These are phyloP conservation scores for Drosophila paranaensis DNA, from an alignment of 2,888 invertebrate species.

Conservation along the genomic window DNA sequence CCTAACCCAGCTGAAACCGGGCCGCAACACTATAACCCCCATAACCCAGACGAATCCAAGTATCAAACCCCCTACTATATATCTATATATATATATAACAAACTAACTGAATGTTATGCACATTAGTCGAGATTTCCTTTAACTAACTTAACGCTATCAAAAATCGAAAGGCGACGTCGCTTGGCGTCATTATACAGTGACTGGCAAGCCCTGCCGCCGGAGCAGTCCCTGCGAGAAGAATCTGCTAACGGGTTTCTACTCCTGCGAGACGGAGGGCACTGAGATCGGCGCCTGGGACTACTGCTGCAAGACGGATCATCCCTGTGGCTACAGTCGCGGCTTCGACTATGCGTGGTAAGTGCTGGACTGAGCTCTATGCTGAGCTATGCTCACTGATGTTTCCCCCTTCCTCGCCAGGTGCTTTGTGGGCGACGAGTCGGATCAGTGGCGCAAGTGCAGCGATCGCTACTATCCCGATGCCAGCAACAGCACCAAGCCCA, in stretches of 20 bases:
- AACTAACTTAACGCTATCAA: slow-evolving; percentile 69
- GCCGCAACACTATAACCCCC: slow-evolving; percentile 5
- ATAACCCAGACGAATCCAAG: slow-evolving; percentile 58
- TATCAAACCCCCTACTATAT: background rate
- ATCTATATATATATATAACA: background rate
- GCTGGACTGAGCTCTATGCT: background rate
- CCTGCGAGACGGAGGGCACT: slow-evolving; percentile 91
- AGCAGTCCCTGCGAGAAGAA: slow-evolving; percentile 91
- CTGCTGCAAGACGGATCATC: slow-evolving; percentile 92
- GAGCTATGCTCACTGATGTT: slow-evolving; percentile 10
- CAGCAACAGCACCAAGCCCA: slow-evolving; percentile 74
- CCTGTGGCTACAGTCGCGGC: slow-evolving; percentile 93
- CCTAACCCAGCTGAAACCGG: slow-evolving; percentile 53
- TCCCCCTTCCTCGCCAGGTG: slow-evolving; percentile 87
- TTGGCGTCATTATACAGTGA: slow-evolving; percentile 92
- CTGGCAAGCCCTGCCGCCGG: slow-evolving; percentile 91
- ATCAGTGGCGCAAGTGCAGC: slow-evolving; percentile 95
- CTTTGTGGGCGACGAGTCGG: slow-evolving; percentile 91
- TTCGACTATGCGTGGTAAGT: slow-evolving; percentile 92
- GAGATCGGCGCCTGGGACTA: slow-evolving; percentile 92
- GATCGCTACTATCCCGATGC: slow-evolving; percentile 90
- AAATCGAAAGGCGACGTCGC: slow-evolving; percentile 85
- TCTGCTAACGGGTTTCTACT: slow-evolving; percentile 92
- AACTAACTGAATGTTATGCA: slow-evolving; percentile 47
- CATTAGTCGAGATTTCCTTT: slow-evolving; percentile 11